Conservation (phyloP, 2,113 vertebrate species). For the Tricholaema leucomelas region DNA sequence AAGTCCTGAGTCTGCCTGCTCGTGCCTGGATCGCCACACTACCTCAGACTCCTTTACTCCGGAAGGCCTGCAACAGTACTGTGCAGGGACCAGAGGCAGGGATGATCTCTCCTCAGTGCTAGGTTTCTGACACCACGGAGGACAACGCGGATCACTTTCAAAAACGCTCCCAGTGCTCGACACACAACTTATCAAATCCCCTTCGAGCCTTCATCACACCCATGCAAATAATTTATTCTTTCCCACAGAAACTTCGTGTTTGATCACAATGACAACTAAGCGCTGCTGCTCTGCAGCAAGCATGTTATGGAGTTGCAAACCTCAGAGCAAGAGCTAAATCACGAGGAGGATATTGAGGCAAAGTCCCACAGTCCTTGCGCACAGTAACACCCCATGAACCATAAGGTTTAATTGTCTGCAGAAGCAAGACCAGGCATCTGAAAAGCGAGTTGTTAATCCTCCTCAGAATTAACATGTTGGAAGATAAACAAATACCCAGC, state of each 20-base stretch:
- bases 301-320: not conserved
- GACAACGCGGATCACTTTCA: not conserved
- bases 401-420: not conserved
- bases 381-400: not conserved
- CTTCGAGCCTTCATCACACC: constrained; percentile 26
- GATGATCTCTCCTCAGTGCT: not conserved
- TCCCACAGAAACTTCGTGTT: constrained; percentile 41
- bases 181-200: constrained; percentile 42
- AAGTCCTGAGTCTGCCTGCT: not conserved
- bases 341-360: rapidly evolving
- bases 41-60: not conserved
- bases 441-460: constrained; percentile 10
- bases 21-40: not conserved
- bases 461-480: not conserved
- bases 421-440: not conserved
- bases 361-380: not conserved
- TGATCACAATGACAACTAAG: constrained; percentile 54
- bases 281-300: constrained; percentile 7
- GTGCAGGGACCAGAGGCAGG: not conserved
- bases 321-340: not conserved
- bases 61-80: not conserved
- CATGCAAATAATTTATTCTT: constrained; percentile 60
- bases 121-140: constrained; percentile 7
- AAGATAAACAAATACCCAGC: constrained; percentile 24
- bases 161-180: constrained; percentile 22